Evolutionary conservation across 1,140 invertebrate species (phyloP).

Genomic region (Drosophila orosa): DNA sequence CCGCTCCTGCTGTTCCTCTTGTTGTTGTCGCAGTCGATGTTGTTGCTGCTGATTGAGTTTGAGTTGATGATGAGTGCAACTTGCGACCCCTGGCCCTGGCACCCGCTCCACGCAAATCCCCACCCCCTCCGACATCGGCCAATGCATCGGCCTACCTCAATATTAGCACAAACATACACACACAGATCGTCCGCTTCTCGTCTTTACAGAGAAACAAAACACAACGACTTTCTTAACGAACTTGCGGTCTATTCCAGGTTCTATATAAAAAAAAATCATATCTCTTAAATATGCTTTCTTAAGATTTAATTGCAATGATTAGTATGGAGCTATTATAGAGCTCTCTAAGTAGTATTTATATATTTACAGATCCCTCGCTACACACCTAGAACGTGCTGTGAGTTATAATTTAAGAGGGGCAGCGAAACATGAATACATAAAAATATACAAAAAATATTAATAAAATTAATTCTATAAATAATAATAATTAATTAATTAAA

Average conservation of each 20-base stretch:
- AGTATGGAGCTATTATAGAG: neutral
- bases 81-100: constrained; percentile 48
- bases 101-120: constrained; percentile 4
- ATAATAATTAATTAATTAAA: no score
- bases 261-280: no score
- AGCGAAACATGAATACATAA: no score
- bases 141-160: constrained; percentile 71
- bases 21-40: constrained; percentile 37
- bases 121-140: constrained; percentile 12
- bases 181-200: constrained; percentile 1
- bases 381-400: no score
- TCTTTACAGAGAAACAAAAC: constrained; percentile 10
- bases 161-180: constrained; percentile 61
- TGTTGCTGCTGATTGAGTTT: constrained; percentile 74
- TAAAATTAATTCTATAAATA: no score
- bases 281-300: neutral
- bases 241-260: neutral
- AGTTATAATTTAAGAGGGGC: no score
- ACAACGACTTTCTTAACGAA: neutral
- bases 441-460: no score
- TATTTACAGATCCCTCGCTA: no score
- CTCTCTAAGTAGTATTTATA: neutral
- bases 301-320: neutral
- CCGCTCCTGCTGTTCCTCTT: constrained; percentile 18
- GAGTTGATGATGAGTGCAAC: constrained; percentile 77